Conservation (phyloP, 2,113 vertebrate species). For the Pimephales promelas region DNA sequence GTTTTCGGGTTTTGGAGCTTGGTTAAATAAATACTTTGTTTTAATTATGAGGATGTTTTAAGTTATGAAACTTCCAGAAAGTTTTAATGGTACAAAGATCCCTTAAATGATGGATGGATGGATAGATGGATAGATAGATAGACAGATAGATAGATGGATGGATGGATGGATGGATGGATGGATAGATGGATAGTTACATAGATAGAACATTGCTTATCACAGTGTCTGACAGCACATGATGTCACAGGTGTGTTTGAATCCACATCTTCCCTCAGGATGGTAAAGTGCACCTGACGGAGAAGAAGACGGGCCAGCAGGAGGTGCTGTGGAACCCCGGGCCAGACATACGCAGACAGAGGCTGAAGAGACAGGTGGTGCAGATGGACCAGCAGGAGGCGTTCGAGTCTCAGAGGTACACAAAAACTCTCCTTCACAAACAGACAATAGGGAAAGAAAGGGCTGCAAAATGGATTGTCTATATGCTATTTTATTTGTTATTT, state of each 20-base stretch:
- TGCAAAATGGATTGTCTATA: not conserved
- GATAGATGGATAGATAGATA: too few species aligned
- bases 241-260: not conserved
- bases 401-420: slow-evolving; percentile 89
- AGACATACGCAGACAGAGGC: slow-evolving; percentile 82
- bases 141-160: too few species aligned
- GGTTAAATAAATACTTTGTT: too few species aligned
- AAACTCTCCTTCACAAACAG: slow-evolving; percentile 14
- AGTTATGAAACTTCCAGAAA: too few species aligned
- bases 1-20: too few species aligned
- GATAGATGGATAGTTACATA: too few species aligned
- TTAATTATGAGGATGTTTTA: too few species aligned
- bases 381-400: slow-evolving; percentile 86
- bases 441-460: not conserved
- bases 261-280: slow-evolving; percentile 78
- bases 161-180: too few species aligned
- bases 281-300: slow-evolving; percentile 87
- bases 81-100: too few species aligned
- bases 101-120: too few species aligned
- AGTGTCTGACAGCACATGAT: not conserved
- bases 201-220: not conserved
- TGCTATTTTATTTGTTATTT: not conserved
- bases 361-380: slow-evolving; percentile 86
- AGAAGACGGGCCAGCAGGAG: slow-evolving; percentile 73
- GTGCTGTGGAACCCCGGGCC: slow-evolving; percentile 86